Base-by-base conservation (phyloP, 2,888 invertebrate genomes). In the Athalia cordata region DNA sequence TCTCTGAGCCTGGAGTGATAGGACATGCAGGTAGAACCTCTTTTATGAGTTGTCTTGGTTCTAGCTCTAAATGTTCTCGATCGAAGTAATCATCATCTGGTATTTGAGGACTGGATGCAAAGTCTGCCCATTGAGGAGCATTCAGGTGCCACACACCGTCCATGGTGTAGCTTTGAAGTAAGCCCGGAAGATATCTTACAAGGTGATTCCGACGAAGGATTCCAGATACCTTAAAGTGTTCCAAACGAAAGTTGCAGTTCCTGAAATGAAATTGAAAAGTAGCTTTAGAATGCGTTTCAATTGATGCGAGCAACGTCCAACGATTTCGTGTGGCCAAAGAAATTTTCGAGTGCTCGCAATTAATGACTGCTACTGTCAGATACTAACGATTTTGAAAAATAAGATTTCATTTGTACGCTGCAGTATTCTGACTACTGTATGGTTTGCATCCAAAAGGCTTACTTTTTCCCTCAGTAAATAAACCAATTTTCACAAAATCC, bases 41-140 rank as follows among this genome's bases (percentile, higher is more conserved):
- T 11, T 5, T 50, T n/a, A 52, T 11, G 7, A 52, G 9, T n/a
- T 49, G 29, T 5, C n/a, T 52, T 5, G 79, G 68, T 11, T 78
- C 76, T 4, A 82, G 81, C 2, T 81, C 78, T n/a, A 78, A 78
- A 13, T 85, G 82, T 3, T 74, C 77, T 4, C 70, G 68, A 0
- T 85, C 83, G 43, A 88, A 88, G 59, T 84, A 88, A 55, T 81
- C 83, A 43, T 86, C 85, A 0, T 78, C 77, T 0, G 64, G 75
- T 52, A 81, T n/a, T 15, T 82, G 82, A 3, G 87, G 86, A 77
- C 85, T 87, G 0, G 65, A 43, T 5, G 80, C 82, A 43, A 88
- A 86, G 70, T 88, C 87, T 52, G 84, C 80, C 87, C 87, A 88
- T 57, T 87, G 87, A 0, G 88, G 87, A 6, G 87, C 88, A 47